Evolutionary conservation across 2,888 invertebrate species (phyloP).

Genomic region (Phania funesta): DNA sequence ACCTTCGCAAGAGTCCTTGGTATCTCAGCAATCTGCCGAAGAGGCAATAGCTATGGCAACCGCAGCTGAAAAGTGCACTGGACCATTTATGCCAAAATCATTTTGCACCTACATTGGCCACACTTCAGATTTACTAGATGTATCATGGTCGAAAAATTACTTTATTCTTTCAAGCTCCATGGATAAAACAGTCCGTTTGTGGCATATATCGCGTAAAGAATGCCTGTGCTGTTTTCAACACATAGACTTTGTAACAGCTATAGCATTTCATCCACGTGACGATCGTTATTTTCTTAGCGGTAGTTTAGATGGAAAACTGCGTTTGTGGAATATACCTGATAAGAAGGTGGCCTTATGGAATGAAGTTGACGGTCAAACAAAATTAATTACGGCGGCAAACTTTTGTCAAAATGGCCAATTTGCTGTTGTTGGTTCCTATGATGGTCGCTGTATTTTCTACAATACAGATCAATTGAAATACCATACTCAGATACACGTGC

Average conservation of each 20-base stretch:
- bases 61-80: constrained; percentile 83
- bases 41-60: constrained; percentile 82
- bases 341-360: constrained; percentile 99
- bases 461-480: constrained; percentile 99
- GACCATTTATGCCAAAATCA: constrained; percentile 92
- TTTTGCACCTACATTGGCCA: constrained; percentile 97
- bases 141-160: constrained; percentile 99
- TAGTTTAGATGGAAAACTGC: constrained; percentile 97
- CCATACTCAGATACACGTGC: constrained; percentile 97
- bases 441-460: constrained; percentile 99
- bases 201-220: constrained; percentile 98
- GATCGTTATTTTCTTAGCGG: constrained; percentile 96
- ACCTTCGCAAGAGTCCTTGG: constrained; percentile 94
- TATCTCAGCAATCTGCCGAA: constrained; percentile 87
- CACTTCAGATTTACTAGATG: constrained; percentile 96
- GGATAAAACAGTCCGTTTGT: constrained; percentile 98
- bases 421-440: constrained; percentile 98
- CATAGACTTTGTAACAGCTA: constrained; percentile 99
- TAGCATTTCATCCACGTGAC: constrained; percentile 97
- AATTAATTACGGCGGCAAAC: constrained; percentile 97
- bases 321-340: constrained; percentile 99
- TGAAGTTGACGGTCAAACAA: constrained; percentile 96
- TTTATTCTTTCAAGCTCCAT: constrained; percentile 98
- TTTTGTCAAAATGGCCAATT: constrained; percentile 99
- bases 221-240: constrained; percentile 99